Percentiles rank a stretch among this genome's conserved stretches.
These are phyloP conservation scores for Salmo trutta DNA, from an alignment of 2,797 vertebrate species.

Conservation along the genomic window DNA sequence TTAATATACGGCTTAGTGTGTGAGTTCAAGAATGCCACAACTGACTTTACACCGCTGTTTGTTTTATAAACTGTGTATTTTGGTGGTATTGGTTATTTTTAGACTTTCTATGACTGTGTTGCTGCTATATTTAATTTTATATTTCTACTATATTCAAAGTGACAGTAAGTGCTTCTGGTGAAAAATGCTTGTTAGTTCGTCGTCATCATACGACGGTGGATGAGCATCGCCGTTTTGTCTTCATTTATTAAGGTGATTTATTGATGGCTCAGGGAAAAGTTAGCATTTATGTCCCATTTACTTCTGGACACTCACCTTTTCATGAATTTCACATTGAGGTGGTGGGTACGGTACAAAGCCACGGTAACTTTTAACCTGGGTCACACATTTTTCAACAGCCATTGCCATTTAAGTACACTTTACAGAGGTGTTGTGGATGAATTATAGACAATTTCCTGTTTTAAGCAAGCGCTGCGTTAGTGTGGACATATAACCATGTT, in stretches of 20 bases:
- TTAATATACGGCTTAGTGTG: neutral
- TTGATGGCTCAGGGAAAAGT: conserved; percentile 59
- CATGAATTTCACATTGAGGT: conserved; percentile 67
- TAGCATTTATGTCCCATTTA: conserved; percentile 63
- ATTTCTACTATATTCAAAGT: conserved; percentile 49
- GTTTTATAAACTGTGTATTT: conserved; percentile 24
- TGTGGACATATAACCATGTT: conserved; percentile 52
- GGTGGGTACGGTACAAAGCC: conserved; percentile 29
- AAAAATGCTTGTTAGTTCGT: conserved; percentile 54
- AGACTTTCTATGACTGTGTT: conserved; percentile 43
- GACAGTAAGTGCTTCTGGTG: conserved; percentile 52
- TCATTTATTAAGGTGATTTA: conserved; percentile 60
- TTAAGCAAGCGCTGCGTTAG: conserved; percentile 25
- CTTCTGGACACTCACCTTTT: conserved; percentile 61
- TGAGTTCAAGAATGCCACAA: neutral
- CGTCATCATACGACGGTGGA: conserved; percentile 52
- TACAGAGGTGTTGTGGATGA: conserved; percentile 54
- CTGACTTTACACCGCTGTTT: neutral
- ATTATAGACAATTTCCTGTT: conserved; percentile 55
- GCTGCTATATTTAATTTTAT: conserved; percentile 39
- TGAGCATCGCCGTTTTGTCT: conserved; percentile 53
- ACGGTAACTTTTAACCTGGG: conserved; percentile 62
- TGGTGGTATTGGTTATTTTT: conserved; percentile 27
- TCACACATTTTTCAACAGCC: conserved; percentile 67
- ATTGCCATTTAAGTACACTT: conserved; percentile 62